Percentiles rank a stretch among this genome's conserved stretches.
Evolutionary conservation across 1,140 invertebrate species (phyloP).

Genomic region (Drosophila teissieri): DNA sequence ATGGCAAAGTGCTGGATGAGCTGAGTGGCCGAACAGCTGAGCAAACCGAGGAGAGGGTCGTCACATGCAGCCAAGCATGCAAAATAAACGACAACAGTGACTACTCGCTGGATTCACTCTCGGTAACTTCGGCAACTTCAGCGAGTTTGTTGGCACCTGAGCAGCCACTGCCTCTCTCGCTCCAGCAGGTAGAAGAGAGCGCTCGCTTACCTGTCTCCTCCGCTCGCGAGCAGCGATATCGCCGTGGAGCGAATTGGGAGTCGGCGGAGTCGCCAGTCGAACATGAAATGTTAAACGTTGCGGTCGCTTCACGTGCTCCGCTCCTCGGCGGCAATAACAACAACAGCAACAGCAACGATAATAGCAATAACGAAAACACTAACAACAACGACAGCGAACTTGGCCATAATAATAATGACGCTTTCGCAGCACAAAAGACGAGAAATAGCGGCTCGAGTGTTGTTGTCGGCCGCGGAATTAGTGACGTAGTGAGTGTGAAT

Average conservation of each 20-base stretch:
- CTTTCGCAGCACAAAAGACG: constrained; percentile 80
- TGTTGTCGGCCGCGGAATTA: constrained; percentile 10
- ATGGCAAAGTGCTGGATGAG: constrained; percentile 7
- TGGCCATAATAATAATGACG: constrained; percentile 65
- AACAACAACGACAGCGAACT: constrained; percentile 42
- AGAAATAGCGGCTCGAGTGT: constrained; percentile 30
- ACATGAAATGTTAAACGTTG: constrained; percentile 84
- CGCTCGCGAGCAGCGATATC: constrained; percentile 35
- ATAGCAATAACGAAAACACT: constrained; percentile 42
- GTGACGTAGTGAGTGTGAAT: constrained; percentile 76
- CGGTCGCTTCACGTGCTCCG: constrained; percentile 77
- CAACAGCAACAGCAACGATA: constrained; percentile 43
- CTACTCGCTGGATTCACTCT: constrained; percentile 65
- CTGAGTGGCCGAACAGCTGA: constrained; percentile 20
- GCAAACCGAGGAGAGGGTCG: constrained; percentile 33
- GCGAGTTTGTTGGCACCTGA: constrained; percentile 67
- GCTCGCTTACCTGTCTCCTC: constrained; percentile 48
- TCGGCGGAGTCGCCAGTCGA: constrained; percentile 68
- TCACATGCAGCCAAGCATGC: constrained; percentile 74
- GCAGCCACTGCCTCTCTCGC: not conserved
- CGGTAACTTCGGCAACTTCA: constrained; percentile 33
- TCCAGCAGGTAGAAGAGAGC: constrained; percentile 47
- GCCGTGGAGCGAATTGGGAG: constrained; percentile 27
- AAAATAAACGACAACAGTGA: constrained; percentile 73
- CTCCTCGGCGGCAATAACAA: constrained; percentile 40